phyloP scores from a whole-genome alignment of 2,888 invertebrate species.

The Mythimna impura region DNA sequence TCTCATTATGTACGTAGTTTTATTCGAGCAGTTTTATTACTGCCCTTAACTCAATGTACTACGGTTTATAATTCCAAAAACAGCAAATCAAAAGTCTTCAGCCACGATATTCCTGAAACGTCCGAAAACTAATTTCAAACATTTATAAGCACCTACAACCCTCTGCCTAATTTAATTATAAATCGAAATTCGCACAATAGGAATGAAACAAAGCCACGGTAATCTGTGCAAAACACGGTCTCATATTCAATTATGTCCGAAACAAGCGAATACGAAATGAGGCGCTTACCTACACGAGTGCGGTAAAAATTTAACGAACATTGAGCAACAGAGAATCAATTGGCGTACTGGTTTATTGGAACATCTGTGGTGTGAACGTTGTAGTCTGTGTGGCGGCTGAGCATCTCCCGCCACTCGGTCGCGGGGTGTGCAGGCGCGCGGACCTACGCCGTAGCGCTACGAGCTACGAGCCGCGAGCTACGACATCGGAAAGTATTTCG shows the following conservation, averaged over 20 bases:
- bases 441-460: conserved; percentile 77
- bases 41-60: conserved; percentile 12
- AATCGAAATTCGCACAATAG: conserved; percentile 72
- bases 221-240: conserved; percentile 74
- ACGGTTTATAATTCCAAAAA: conserved; percentile 40
- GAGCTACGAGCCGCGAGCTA: conserved; percentile 49
- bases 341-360: conserved; percentile 54
- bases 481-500: conserved; percentile 72
- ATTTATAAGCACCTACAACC: conserved; percentile 64
- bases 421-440: conserved; percentile 77
- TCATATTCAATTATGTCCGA: conserved; percentile 77
- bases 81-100: conserved; percentile 34
- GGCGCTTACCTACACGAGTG: conserved; percentile 59
- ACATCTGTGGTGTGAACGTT: conserved; percentile 50
- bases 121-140: conserved; percentile 69
- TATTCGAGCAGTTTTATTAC: conserved; percentile 15
- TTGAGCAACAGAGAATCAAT: conserved; percentile 59
- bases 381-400: conserved; percentile 57
- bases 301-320: conserved; percentile 51
- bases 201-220: conserved; percentile 73
- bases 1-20: conserved; percentile 23
- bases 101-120: conserved; percentile 51
- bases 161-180: conserved; percentile 72
- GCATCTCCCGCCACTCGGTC: conserved; percentile 77
- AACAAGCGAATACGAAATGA: conserved; percentile 71